Evolutionary conservation across 2,113 vertebrate species (phyloP), one percentile per base, ranked within the genome.

Genomic region (Crotalus horridus): DNA sequence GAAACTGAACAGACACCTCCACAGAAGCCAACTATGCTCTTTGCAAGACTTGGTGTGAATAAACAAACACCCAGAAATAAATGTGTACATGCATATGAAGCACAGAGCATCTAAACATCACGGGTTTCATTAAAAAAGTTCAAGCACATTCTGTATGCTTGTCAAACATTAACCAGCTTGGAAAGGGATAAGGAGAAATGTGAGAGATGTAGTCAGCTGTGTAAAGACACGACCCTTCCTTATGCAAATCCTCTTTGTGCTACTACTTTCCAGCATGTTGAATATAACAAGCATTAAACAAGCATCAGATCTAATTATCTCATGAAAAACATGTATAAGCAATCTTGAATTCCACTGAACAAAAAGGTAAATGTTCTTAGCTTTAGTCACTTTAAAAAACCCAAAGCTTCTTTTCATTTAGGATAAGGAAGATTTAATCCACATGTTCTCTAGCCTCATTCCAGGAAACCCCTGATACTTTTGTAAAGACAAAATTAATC

Each of bases 61-160:
- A 90, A 48, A 93, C 17, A 55, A 43, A 39, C 33, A 92, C 61
- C 26, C 90, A 29, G 69, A 94, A 93, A 39, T 69, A n/a, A 95
- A 6, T 48, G 86, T 93, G 81, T 56, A 56, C 55, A 21, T 58
- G 33, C 15, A 39, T 81, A 74, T 90, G 13, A 81, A 58, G 17
- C 91, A 93, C 85, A 90, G 1, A 59, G 24, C 1, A 29, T 23
- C 59, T 95, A 92, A 93, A 46, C 20, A 74, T 33, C 89, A 53
- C 9, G 15, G 59, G 59, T 10, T 61, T 91, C 59, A 61, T 90
- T 89, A 61, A 54, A 89, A 33, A 24, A 87, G 88, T 11, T 48
- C 48, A 56, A 5, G 6, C 7, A 59, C 21, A 89, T 74, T 15
- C 53, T 90, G 85, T 93, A 89, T 26, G 46, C 29, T 33, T 90